A percentile compares a stretch with the other conserved stretches of the same genome.
These are phyloP conservation scores for Myotis planiceps DNA, from an alignment of 2,797 vertebrate genomes.

Conservation along the genomic window DNA sequence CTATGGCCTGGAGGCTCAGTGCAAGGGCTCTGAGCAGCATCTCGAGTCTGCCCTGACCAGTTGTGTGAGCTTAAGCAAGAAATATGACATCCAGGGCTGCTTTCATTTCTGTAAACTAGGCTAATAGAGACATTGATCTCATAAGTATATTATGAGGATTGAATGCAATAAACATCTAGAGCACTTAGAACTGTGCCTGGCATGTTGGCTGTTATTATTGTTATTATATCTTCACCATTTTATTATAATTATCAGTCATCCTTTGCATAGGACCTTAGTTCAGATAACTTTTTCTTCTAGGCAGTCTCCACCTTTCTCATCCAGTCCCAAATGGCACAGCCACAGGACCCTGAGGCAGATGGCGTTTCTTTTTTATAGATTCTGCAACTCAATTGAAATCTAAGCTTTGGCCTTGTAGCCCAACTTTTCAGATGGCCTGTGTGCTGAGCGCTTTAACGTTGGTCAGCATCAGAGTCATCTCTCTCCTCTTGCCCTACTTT, in stretches of 20 bases:
- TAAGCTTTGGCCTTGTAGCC: background rate
- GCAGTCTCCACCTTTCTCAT: constrained; percentile 17
- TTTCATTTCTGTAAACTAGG: background rate
- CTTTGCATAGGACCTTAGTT: background rate
- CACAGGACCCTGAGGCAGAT: background rate
- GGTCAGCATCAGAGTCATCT: background rate
- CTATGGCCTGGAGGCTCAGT: background rate
- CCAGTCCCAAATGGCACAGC: background rate
- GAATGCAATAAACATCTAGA: background rate
- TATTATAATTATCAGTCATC: background rate
- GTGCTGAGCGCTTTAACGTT: constrained; percentile 6
- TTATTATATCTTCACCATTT: background rate
- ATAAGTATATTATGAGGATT: background rate
- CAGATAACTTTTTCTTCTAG: background rate
- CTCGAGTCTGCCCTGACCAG: background rate
- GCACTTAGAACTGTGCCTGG: background rate
- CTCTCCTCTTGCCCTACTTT: constrained; percentile 15
- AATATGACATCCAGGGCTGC: background rate
- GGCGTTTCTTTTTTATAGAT: constrained; percentile 5
- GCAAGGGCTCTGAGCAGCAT: background rate
- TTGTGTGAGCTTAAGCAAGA: background rate
- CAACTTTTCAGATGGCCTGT: background rate
- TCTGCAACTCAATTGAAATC: background rate
- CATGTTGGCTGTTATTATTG: background rate
- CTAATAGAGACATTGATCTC: background rate